Conservation (phyloP, 1,140 invertebrate species). For the Eurosta solidaginis region DNA sequence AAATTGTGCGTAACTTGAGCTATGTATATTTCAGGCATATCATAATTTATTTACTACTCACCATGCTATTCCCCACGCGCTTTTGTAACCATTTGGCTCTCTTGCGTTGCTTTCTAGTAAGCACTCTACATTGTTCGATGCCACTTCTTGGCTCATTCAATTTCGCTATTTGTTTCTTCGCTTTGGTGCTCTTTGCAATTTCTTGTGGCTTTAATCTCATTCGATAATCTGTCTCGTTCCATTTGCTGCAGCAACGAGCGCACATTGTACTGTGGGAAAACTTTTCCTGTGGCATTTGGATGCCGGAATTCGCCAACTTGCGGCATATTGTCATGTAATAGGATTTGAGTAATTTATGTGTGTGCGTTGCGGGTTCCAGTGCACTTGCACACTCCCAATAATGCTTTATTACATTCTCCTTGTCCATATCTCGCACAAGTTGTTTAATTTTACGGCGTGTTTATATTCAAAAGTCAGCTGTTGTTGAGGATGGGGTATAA, state of each 20-base stretch:
- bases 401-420: neutral
- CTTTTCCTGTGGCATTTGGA: neutral
- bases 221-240: neutral
- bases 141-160: neutral
- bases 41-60: neutral
- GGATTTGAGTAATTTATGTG: neutral
- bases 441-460: neutral
- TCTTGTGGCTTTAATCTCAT: neutral
- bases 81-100: constrained; percentile 10
- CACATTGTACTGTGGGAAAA: neutral
- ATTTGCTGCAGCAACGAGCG: neutral
- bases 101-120: neutral
- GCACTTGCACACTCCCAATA: neutral
- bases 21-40: neutral
- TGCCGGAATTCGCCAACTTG: neutral
- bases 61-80: neutral
- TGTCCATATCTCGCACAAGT: neutral
- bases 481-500: no score
- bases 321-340: constrained; percentile 8
- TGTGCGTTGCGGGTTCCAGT: neutral
- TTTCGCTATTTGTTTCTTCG: neutral
- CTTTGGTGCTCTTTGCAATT: neutral
- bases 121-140: neutral
- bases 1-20: neutral
- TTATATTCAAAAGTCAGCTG: neutral